phyloP scores from a whole-genome alignment of 2,113 vertebrate species.

The Eidolon helvum region DNA sequence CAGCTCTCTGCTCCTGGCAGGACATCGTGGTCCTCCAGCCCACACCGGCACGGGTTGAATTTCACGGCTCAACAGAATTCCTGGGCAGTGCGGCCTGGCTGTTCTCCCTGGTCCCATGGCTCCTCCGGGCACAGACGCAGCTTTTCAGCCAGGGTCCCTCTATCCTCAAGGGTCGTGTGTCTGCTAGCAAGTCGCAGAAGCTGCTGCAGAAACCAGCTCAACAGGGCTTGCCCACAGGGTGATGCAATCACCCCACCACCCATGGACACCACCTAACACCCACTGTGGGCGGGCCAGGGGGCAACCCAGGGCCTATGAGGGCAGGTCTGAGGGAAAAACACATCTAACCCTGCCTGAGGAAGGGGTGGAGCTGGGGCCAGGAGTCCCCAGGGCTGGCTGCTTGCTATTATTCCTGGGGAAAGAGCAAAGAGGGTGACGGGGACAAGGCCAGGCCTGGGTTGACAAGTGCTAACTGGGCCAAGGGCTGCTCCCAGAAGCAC shows the following conservation, averaged over 20 bases:
- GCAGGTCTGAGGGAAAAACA: too few relatives aligned
- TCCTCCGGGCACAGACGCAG: not conserved
- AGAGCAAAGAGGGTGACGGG: not conserved
- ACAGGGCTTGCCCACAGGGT: not conserved
- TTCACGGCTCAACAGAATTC: conserved; percentile 3
- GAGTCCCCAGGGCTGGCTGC: too few relatives aligned
- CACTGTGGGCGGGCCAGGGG: not conserved
- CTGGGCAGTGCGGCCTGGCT: not conserved
- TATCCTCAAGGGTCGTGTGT: not conserved
- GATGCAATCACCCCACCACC: not conserved
- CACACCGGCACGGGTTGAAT: not conserved
- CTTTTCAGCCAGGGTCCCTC: not conserved
- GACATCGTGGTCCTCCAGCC: not conserved
- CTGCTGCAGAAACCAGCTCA: not conserved
- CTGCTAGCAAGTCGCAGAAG: not conserved
- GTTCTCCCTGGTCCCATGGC: not conserved
- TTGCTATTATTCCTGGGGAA: not conserved
- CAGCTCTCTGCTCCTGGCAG: conserved; percentile 25
- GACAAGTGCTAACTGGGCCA: too few relatives aligned
- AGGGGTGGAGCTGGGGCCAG: fast-evolving
- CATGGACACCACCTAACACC: not conserved
- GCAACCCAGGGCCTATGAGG: not conserved
- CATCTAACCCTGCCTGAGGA: not conserved
- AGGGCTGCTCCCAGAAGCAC: too few relatives aligned
- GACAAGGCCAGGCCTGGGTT: not conserved